A percentile compares a stretch with the other conserved stretches of the same genome.
These are phyloP conservation scores for Mamestra configurata DNA, from an alignment of 1,140 invertebrate genomes.

Conservation along the genomic window DNA sequence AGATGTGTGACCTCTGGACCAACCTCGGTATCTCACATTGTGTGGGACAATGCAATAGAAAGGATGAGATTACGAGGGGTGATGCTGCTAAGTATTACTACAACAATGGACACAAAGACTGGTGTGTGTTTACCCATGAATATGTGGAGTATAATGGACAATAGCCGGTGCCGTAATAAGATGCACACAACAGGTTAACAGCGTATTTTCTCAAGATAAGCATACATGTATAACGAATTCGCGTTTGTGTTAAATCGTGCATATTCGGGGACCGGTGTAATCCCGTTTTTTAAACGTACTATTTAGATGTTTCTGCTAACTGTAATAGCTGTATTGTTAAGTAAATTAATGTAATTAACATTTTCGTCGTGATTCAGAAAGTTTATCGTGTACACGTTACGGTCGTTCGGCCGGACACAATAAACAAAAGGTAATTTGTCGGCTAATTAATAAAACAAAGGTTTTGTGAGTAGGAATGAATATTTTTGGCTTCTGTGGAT, in stretches of 20 bases:
- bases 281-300: conserved; percentile 80
- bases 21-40: conserved; percentile 75
- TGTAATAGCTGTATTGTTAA: conserved; percentile 77
- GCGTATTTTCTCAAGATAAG: conserved; percentile 82
- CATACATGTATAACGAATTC: conserved; percentile 86
- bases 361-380: conserved; percentile 49
- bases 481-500: not conserved
- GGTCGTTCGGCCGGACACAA: conserved; percentile 60
- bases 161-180: conserved; percentile 82
- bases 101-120: conserved; percentile 83
- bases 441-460: conserved; percentile 50
- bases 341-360: conserved; percentile 80
- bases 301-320: conserved; percentile 80
- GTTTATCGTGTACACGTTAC: conserved; percentile 55
- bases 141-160: conserved; percentile 81
- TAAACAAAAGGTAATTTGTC: conserved; percentile 60
- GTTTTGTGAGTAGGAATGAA: not conserved
- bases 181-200: conserved; percentile 81
- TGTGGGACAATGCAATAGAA: conserved; percentile 70
- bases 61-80: conserved; percentile 81
- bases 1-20: conserved; percentile 77
- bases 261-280: conserved; percentile 78
- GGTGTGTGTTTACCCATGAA: conserved; percentile 87
- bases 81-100: conserved; percentile 85
- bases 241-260: conserved; percentile 85